Percentiles rank a stretch among this genome's conserved stretches.
phyloP scores from a whole-genome alignment of 92 coral and sea anemone genomes.

The Virgularia gustaviana region DNA sequence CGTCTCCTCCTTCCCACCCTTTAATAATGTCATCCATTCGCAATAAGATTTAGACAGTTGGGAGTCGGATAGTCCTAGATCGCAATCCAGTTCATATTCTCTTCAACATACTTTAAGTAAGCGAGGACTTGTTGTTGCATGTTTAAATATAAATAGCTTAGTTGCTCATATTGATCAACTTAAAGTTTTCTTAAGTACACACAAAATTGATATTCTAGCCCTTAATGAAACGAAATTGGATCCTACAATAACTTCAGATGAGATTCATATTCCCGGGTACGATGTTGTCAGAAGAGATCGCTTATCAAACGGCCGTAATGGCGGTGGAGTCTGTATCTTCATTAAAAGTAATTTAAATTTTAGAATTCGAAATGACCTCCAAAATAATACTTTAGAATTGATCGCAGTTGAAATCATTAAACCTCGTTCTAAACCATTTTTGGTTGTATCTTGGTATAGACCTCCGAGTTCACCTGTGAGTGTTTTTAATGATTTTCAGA shows the following conservation, averaged over 20 bases:
- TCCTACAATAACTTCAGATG: too few relatives aligned
- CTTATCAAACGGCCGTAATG: neutral
- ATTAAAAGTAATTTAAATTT: too few relatives aligned
- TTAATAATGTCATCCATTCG: too few relatives aligned
- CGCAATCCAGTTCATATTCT: too few relatives aligned
- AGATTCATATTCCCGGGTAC: neutral
- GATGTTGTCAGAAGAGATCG: neutral
- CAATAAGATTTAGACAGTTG: too few relatives aligned
- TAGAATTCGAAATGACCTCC: neutral
- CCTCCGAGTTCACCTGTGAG: neutral
- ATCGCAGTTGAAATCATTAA: neutral
- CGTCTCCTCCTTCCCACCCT: constrained; percentile 42
- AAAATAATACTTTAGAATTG: neutral
- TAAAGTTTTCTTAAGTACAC: neutral
- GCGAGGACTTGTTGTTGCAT: too few relatives aligned
- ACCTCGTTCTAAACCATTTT: constrained; percentile 1
- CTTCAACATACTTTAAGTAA: too few relatives aligned
- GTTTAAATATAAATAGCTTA: neutral
- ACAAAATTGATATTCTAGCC: neutral
- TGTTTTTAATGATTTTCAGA: too few relatives aligned
- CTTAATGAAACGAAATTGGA: neutral
- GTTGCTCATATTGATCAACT: too few relatives aligned
- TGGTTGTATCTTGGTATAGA: neutral
- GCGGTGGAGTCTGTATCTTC: neutral
- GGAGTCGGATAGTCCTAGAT: too few relatives aligned